These are phyloP conservation scores for Trichogramma pretiosum DNA, from an alignment of 1,140 invertebrate species.

Conservation along the genomic window DNA sequence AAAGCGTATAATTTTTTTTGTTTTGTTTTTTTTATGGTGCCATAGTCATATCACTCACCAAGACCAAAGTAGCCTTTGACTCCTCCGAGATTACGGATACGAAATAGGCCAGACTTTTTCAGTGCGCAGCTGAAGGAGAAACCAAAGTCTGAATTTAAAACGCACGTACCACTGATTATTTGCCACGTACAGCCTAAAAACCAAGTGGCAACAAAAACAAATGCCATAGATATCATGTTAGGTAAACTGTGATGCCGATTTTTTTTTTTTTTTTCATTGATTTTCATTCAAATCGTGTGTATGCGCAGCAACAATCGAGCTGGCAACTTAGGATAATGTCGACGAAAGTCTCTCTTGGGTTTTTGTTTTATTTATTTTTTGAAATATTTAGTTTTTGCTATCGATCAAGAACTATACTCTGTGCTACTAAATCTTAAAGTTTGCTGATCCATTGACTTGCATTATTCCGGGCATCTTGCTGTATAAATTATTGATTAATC, in stretches of 20 bases:
- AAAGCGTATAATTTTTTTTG: neutral
- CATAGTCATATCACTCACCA: slow-evolving; percentile 51
- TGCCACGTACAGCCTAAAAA: slow-evolving; percentile 45
- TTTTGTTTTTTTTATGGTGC: neutral
- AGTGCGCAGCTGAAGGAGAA: slow-evolving; percentile 82
- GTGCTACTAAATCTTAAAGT: slow-evolving; percentile 12
- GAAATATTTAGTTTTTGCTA: neutral
- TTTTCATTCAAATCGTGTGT: no score
- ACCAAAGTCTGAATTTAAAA: slow-evolving; percentile 78
- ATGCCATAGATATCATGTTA: no score
- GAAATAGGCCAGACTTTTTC: slow-evolving; percentile 81
- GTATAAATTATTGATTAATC: no score
- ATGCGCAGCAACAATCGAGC: no score
- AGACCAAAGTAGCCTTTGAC: slow-evolving; percentile 78
- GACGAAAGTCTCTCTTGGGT: no score
- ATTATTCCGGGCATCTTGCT: no score
- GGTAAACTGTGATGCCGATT: no score
- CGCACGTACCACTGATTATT: slow-evolving; percentile 57
- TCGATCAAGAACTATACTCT: slow-evolving; percentile 3
- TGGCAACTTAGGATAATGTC: no score
- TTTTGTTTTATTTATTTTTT: neutral
- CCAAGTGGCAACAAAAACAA: slow-evolving; percentile 30
- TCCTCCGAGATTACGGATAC: slow-evolving; percentile 78
- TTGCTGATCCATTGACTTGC: no score
- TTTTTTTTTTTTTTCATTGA: neutral